Evolutionary conservation across 2,888 invertebrate genomes (phyloP), one percentile per base, ranked within the genome.

Genomic region (Diaphora mendica): DNA sequence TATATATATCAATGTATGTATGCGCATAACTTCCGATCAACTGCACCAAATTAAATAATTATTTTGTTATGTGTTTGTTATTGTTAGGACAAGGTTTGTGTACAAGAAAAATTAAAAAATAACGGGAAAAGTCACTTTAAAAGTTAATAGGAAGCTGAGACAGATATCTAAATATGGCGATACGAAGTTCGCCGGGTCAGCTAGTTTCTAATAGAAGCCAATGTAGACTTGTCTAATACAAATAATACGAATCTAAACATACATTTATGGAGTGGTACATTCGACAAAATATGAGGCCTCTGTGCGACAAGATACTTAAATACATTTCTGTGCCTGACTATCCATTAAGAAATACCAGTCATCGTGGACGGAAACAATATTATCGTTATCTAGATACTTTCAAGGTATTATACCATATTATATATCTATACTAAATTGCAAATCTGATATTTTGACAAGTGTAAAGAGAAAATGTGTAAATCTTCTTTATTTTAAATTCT

Each of bases 381-480:
- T 55, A 1, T 77, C 33, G 68, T 13, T 26, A 59, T 3, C 26
- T 4, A 59, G 13, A 59, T 15, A 59, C 3, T 59, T 59, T 48
- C 44, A 33, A 48, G 20, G 44, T 59, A 65, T 73, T 70, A 33
- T 55, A 9, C n/a, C n/a, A 55, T 23, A 0, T 35, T 8, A 35
- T 20, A 7, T 48, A 7, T 48, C 20, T 23, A 23, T 1, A 20
- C 42, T 33, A 11, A 64, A 66, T 71, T 68, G 66, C 70, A 71
- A 62, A 62, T 65, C 69, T 26, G 48, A 68, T 79, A 74, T 77
- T 82, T 75, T 74, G 75, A 77, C 77, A 81, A 80, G 70, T 77
- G 82, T 35, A 39, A 59, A 59, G 59, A 59, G 59, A 13, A n/a
- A 55, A 59, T 59, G 26, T 15, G 26, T 59, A 15, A 15, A 59